Conservation (phyloP, 2,888 invertebrate genomes). For the Acrobasis suavella region DNA sequence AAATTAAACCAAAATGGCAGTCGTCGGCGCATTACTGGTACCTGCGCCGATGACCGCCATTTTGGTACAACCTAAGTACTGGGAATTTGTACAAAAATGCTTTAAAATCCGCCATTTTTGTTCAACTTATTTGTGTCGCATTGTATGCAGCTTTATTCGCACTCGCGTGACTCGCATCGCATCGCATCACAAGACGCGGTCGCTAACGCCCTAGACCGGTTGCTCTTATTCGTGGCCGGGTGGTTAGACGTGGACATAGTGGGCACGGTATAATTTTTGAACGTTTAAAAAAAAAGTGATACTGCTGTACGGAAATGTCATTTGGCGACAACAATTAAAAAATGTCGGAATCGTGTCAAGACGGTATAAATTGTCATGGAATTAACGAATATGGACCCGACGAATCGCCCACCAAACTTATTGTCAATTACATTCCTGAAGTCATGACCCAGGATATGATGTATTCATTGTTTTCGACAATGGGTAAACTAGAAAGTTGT, state of each 20-base stretch:
- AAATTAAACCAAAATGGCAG: too few relatives aligned
- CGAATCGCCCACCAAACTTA: constrained; percentile 82
- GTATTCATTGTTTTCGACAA: constrained; percentile 80
- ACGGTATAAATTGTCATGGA: constrained; percentile 81
- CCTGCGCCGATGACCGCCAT: too few relatives aligned
- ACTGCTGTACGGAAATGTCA: constrained; percentile 72
- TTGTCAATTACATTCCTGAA: constrained; percentile 83
- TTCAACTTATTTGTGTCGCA: too few relatives aligned
- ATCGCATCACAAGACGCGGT: too few relatives aligned
- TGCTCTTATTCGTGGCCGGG: too few relatives aligned
- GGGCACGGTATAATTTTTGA: constrained; percentile 53
- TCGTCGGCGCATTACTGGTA: too few relatives aligned
- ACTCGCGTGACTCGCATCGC: too few relatives aligned
- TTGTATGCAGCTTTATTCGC: too few relatives aligned
- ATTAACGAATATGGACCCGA: constrained; percentile 80
- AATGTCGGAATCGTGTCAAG: constrained; percentile 84
- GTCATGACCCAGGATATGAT: constrained; percentile 83
- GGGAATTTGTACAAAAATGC: too few relatives aligned
- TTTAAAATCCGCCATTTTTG: too few relatives aligned
- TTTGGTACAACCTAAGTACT: too few relatives aligned
- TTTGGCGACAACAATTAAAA: constrained; percentile 83
- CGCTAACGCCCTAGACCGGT: too few relatives aligned
- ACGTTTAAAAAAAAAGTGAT: constrained; percentile 45
- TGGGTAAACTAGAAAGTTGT: constrained; percentile 83
- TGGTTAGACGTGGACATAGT: constrained; percentile 25